These are phyloP conservation scores for Ceramica pisi DNA, from an alignment of 2,888 invertebrate species.

Conservation along the genomic window DNA sequence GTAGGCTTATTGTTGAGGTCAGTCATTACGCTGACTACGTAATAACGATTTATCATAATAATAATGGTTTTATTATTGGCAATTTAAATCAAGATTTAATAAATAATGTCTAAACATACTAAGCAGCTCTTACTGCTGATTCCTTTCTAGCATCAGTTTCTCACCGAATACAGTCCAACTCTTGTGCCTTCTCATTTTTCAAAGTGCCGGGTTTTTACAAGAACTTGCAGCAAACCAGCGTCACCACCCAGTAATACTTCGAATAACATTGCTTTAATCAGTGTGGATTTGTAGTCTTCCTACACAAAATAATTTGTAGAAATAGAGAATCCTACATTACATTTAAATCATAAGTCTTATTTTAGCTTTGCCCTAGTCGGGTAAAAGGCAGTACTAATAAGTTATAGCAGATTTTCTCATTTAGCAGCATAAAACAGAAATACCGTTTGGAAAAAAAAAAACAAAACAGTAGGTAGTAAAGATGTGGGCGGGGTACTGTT, in stretches of 20 bases:
- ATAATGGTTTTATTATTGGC: conserved; percentile 17
- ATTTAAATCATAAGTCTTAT: too few relatives aligned
- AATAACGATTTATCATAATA: conserved; percentile 37
- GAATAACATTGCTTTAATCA: background rate
- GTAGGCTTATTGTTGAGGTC: conserved; percentile 17
- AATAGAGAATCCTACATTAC: background rate
- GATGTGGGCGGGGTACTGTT: too few relatives aligned
- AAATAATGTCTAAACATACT: too few relatives aligned
- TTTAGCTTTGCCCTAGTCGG: too few relatives aligned
- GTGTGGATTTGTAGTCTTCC: background rate
- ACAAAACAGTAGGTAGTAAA: too few relatives aligned
- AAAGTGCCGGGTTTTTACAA: background rate
- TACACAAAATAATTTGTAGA: background rate
- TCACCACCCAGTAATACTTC: too few relatives aligned
- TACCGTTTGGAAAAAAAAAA: too few relatives aligned
- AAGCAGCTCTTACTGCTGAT: background rate
- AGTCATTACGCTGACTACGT: conserved; percentile 26
- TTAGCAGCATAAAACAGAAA: too few relatives aligned
- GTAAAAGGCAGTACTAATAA: too few relatives aligned
- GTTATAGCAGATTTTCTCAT: too few relatives aligned
- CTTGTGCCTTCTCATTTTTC: background rate
- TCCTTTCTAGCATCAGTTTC: background rate
- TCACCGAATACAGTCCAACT: background rate
- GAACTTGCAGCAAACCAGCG: too few relatives aligned
- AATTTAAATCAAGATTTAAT: background rate